Evolutionary conservation across 1,140 invertebrate genomes (phyloP), one percentile per base, ranked within the genome.

Genomic region (Euwallacea similis): DNA sequence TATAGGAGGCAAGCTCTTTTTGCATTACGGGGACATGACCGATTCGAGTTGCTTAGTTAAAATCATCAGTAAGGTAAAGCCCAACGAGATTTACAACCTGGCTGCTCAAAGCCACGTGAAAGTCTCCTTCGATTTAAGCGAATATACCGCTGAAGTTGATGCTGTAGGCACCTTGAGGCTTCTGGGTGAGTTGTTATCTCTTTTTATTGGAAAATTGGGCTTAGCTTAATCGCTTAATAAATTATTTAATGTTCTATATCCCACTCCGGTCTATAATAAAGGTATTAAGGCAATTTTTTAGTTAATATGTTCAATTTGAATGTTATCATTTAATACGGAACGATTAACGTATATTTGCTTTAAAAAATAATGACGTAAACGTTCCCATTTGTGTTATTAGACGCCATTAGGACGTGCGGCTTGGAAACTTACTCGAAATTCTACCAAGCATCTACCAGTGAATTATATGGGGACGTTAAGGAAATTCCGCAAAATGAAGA

Each of bases 21-120:
- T 99, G 2, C 98, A 99, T 83, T 99, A 99, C 86, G 98, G 98
- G 42, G 98, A 99, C 79, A 91, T 99, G 88, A 99, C 97, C 0
- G 98, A 99, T 82, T 97, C 95, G 44, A 96, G 95, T 73, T 98
- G 96, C 82, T 85, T 99, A 73, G 94, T 98, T 41, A 98, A 98
- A 85, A 92, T 99, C 58, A 98, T 99, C 58, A 88, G 69, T 15
- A 71, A 76, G 81, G 88, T 95, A 6, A 88, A 91, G 78, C 98
- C 98, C 0, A 89, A 89, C 61, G 98, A 99, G 85, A 94, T 99
- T 73, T 99, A 99, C 80, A 99, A 99, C 87, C 86, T 99, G 61
- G 98, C 96, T n/a, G 98, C 98, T 2, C 98, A 99, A 83, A 98
- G 96, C 79, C 98, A 99, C 84, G 98, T 99, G 7, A 99, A 99